Conservation (phyloP, 2,113 vertebrate species). For the Hystrix cristata region DNA sequence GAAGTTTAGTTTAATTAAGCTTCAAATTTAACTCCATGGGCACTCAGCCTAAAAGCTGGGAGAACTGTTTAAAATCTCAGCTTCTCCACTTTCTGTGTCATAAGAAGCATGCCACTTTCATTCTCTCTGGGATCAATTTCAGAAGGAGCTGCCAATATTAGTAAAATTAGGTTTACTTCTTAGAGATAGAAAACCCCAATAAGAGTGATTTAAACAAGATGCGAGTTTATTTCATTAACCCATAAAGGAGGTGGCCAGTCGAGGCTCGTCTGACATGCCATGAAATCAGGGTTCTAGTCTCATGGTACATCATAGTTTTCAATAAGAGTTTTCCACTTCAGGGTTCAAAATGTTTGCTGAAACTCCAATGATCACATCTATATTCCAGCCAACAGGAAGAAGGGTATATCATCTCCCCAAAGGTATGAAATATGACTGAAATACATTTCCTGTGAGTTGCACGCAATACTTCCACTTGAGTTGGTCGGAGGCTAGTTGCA, state of each 20-base stretch:
- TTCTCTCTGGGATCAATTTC: constrained; percentile 18
- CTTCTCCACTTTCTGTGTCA: not conserved
- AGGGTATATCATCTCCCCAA: not conserved
- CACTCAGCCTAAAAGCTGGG: not conserved
- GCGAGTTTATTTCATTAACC: not conserved
- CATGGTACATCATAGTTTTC: not conserved
- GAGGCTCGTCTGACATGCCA: not conserved
- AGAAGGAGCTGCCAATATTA: constrained; percentile 9
- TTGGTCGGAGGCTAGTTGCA: not conserved
- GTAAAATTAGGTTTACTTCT: constrained; percentile 49
- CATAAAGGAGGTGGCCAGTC: not conserved
- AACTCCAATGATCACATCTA: not conserved
- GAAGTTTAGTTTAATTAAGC: constrained; percentile 32
- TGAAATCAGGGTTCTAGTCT: not conserved
- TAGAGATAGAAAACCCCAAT: not conserved
- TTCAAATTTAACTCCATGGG: constrained; percentile 58
- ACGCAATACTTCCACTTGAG: not conserved
- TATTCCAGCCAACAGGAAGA: not conserved
- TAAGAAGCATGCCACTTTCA: constrained; percentile 1
- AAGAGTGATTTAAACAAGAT: constrained; percentile 9
- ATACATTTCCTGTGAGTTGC: not conserved
- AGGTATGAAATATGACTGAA: not conserved
- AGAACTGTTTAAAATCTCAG: constrained; percentile 35
- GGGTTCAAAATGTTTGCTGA: not conserved
- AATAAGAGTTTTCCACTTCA: constrained; percentile 37